These are phyloP conservation scores for Thalassophryne amazonica DNA, from an alignment of 2,797 vertebrate genomes.

Conservation along the genomic window DNA sequence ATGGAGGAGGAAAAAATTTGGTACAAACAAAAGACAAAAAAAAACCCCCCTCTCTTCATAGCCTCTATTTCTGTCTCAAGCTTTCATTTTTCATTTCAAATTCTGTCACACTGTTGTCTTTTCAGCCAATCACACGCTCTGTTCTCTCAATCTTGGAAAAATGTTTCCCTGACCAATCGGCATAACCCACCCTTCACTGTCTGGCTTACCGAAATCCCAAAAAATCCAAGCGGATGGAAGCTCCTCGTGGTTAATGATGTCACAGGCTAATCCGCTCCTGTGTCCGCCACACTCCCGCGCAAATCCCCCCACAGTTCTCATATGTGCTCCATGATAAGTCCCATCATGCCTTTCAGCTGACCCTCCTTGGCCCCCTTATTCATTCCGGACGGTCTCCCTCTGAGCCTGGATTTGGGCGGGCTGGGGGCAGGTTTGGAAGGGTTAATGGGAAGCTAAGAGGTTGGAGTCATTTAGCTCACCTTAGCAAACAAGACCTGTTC, in stretches of 20 bases:
- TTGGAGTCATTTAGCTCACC: slow-evolving; percentile 26
- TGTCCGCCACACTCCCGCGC: slow-evolving; percentile 65
- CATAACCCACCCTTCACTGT: slow-evolving; percentile 31
- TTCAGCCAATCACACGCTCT: slow-evolving; percentile 12
- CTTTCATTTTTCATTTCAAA: slow-evolving; percentile 12
- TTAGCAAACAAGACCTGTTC: slow-evolving; percentile 36
- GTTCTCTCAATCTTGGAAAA: slow-evolving; percentile 8
- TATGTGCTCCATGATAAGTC: slow-evolving; percentile 75
- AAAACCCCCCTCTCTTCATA: background rate
- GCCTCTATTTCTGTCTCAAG: background rate
- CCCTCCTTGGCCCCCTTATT: slow-evolving; percentile 55
- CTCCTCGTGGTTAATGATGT: slow-evolving; percentile 78
- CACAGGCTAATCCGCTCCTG: slow-evolving; percentile 73
- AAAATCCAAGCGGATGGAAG: slow-evolving; percentile 67
- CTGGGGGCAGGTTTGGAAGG: slow-evolving; percentile 50
- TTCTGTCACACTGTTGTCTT: slow-evolving; percentile 18
- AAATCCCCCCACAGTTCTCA: slow-evolving; percentile 70
- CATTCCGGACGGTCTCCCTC: slow-evolving; percentile 45
- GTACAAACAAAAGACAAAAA: slow-evolving; percentile 1
- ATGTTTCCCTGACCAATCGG: slow-evolving; percentile 15
- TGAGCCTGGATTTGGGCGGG: slow-evolving; percentile 50
- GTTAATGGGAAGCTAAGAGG: slow-evolving; percentile 66
- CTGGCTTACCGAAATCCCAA: slow-evolving; percentile 74
- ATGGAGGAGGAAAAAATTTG: background rate
- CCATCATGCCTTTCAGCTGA: slow-evolving; percentile 73